Conservation (phyloP, 2,888 invertebrate species). For the Eupithecia abbreviata region DNA sequence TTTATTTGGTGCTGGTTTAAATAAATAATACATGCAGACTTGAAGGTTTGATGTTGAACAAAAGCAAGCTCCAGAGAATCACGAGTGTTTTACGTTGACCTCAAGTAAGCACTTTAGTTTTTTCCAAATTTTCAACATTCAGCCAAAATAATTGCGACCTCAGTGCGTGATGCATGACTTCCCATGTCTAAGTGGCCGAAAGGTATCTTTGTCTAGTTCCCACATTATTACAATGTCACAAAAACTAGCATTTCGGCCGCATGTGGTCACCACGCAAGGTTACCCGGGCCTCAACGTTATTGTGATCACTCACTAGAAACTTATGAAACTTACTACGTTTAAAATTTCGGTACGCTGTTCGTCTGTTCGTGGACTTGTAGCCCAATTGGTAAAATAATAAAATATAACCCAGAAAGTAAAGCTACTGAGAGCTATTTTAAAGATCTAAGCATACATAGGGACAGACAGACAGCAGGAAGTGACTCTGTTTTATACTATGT, state of each 20-base stretch:
- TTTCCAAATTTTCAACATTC: constrained; percentile 21
- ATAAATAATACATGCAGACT: not conserved
- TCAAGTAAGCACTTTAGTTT: constrained; percentile 10
- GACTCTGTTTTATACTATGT: too few relatives aligned
- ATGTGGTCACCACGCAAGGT: constrained; percentile 79
- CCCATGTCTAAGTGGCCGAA: constrained; percentile 58
- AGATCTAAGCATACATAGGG: too few relatives aligned
- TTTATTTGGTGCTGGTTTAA: not conserved
- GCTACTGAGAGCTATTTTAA: too few relatives aligned
- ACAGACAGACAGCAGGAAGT: too few relatives aligned
- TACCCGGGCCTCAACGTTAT: constrained; percentile 56
- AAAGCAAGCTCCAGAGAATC: not conserved
- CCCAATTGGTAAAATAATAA: not conserved
- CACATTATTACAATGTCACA: constrained; percentile 77
- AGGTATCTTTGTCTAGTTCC: constrained; percentile 67
- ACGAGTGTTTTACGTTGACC: not conserved
- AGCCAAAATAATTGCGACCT: constrained; percentile 54
- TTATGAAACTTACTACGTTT: constrained; percentile 55
- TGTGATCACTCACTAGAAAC: constrained; percentile 52
- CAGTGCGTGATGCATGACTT: constrained; percentile 65
- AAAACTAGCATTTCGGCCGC: constrained; percentile 74
- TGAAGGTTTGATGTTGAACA: not conserved
- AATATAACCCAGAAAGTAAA: too few relatives aligned
- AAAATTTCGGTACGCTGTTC: not conserved
- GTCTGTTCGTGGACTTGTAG: not conserved